Evolutionary conservation across 2,797 vertebrate species (phyloP).

Genomic region (Acestrorhynchus altus): DNA sequence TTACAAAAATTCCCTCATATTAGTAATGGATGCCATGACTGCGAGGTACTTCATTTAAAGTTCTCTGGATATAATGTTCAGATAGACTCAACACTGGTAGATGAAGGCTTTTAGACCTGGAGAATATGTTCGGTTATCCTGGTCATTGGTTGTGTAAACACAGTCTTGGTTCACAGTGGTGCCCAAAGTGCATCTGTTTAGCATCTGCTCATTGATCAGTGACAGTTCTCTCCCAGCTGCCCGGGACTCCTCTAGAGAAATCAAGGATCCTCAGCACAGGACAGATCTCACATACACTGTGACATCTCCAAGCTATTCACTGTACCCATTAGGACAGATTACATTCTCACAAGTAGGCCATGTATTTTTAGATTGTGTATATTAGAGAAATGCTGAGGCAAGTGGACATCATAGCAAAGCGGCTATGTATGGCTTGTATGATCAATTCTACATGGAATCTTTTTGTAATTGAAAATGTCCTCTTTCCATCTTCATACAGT

Average conservation of each 20-base stretch:
- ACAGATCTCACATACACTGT: constrained; percentile 22
- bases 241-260: constrained; percentile 10
- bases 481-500: not conserved
- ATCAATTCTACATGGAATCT: not conserved
- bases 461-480: not conserved
- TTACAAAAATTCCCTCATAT: not conserved
- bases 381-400: not conserved
- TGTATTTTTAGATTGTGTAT: constrained; percentile 35
- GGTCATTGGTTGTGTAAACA: not conserved
- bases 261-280: constrained; percentile 16
- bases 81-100: not conserved
- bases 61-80: not conserved
- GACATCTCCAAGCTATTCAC: constrained; percentile 1
- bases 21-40: not conserved
- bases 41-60: too few species aligned
- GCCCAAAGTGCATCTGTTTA: constrained; percentile 27
- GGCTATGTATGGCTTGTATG: not conserved
- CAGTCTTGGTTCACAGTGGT: constrained; percentile 22
- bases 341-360: constrained; percentile 1
- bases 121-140: constrained; percentile 14
- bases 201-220: constrained; percentile 29
- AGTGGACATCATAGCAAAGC: constrained; percentile 42
- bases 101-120: not conserved
- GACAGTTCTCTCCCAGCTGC: constrained; percentile 1
- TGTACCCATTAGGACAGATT: constrained; percentile 7